A percentile compares a stretch with the other conserved stretches of the same genome.
Conservation (phyloP, 2,888 invertebrate species). For the Dioctria linearis region DNA sequence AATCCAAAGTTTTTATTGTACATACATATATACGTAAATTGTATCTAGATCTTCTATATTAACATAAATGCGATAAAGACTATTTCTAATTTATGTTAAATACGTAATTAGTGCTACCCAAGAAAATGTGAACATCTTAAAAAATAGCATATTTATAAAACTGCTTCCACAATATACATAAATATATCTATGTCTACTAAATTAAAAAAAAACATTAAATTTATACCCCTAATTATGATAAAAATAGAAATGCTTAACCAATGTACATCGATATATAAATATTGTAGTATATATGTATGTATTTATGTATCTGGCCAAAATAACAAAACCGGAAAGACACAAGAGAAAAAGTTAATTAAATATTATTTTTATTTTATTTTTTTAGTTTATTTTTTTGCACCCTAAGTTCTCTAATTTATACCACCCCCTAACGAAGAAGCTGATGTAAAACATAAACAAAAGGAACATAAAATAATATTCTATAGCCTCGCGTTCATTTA, state of each 20-base stretch:
- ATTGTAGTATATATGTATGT: background rate
- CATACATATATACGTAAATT: too few species aligned
- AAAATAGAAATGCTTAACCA: background rate
- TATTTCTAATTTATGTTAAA: too few species aligned
- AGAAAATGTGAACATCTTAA: too few species aligned
- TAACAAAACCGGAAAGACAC: background rate
- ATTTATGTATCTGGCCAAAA: background rate
- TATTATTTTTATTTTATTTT: background rate
- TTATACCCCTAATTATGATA: too few species aligned
- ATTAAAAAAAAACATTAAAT: background rate
- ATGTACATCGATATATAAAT: background rate
- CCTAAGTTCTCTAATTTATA: background rate
- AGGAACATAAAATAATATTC: background rate
- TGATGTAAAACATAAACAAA: background rate
- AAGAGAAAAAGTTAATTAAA: too few species aligned
- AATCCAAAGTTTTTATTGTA: too few species aligned
- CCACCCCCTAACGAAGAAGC: background rate
- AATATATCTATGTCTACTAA: background rate
- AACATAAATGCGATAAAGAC: too few species aligned
- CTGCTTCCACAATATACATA: slow-evolving; percentile 3
- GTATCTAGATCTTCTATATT: too few species aligned
- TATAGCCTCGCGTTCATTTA: slow-evolving; percentile 37
- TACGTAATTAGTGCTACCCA: too few species aligned
- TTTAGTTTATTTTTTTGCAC: slow-evolving; percentile 10
- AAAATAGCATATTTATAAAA: background rate